A percentile compares a stretch with the other conserved stretches of the same genome.
Evolutionary conservation across 2,888 invertebrate genomes (phyloP).

Genomic region (Leucoma salicis): DNA sequence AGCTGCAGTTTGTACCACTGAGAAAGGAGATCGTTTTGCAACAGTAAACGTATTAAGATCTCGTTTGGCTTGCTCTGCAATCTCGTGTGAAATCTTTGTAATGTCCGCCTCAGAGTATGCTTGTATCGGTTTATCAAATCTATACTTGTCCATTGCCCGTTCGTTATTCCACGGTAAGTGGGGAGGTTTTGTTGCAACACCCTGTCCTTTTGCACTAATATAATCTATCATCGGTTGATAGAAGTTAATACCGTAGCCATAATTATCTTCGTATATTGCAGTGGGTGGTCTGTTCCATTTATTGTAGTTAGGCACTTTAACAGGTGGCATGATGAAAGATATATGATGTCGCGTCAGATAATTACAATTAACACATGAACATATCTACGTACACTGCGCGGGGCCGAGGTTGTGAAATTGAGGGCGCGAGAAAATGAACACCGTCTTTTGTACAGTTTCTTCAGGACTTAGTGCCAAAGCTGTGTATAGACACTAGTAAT

Average conservation of each 20-base stretch:
- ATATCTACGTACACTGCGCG: slow-evolving; percentile 43
- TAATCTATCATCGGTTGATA: slow-evolving; percentile 95
- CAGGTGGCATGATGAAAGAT: slow-evolving; percentile 69
- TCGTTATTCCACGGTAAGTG: slow-evolving; percentile 89
- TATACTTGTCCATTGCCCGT: slow-evolving; percentile 85
- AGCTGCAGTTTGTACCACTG: slow-evolving; percentile 83
- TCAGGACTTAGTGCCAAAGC: slow-evolving; percentile 62
- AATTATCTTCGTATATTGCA: slow-evolving; percentile 90
- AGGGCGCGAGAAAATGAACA: slow-evolving; percentile 49
- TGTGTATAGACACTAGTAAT: slow-evolving; percentile 52
- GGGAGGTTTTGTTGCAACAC: slow-evolving; percentile 72
- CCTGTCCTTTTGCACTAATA: slow-evolving; percentile 86
- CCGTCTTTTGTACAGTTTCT: slow-evolving; percentile 71
- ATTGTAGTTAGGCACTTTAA: slow-evolving; percentile 65
- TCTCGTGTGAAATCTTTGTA: slow-evolving; percentile 84
- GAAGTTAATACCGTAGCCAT: slow-evolving; percentile 91
- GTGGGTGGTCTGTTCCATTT: slow-evolving; percentile 84
- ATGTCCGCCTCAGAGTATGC: slow-evolving; percentile 87
- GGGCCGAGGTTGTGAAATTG: slow-evolving; percentile 61
- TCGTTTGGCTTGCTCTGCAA: slow-evolving; percentile 86
- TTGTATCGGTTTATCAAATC: slow-evolving; percentile 83
- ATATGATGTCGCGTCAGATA: slow-evolving; percentile 50
- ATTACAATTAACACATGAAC: slow-evolving; percentile 38
- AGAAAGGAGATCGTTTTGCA: slow-evolving; percentile 83
- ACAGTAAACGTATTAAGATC: slow-evolving; percentile 84